These are phyloP conservation scores for Sesamia inferens DNA, from an alignment of 2,888 invertebrate species.

Conservation along the genomic window DNA sequence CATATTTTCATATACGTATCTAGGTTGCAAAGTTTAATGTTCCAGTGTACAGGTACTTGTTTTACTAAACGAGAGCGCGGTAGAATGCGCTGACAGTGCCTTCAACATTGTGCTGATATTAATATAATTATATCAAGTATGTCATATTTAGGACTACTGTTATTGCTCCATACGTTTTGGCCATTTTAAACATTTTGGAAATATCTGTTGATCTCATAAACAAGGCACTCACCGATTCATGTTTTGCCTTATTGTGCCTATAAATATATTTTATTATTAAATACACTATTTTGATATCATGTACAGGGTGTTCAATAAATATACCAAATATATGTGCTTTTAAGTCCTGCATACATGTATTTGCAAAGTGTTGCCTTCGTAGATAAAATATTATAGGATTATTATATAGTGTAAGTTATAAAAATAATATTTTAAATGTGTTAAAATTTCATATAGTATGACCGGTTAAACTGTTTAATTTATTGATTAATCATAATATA, in stretches of 20 bases:
- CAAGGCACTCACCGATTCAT: constrained; percentile 78
- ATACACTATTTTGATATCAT: constrained; percentile 87
- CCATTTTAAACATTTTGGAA: constrained; percentile 64
- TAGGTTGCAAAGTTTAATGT: constrained; percentile 54
- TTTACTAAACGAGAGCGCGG: constrained; percentile 31
- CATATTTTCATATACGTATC: constrained; percentile 64
- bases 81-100: constrained; percentile 68
- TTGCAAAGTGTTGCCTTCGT: constrained; percentile 86
- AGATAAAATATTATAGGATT: constrained; percentile 67
- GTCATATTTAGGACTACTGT: constrained; percentile 39
- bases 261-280: constrained; percentile 74
- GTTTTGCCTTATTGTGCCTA: constrained; percentile 86
- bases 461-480: constrained; percentile 76
- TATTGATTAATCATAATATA: constrained; percentile 73
- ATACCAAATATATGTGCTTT: constrained; percentile 89
- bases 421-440: constrained; percentile 60
- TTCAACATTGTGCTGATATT: constrained; percentile 70
- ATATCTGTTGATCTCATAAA: constrained; percentile 85
- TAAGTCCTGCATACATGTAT: constrained; percentile 80
- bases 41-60: constrained; percentile 52
- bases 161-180: constrained; percentile 52
- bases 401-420: constrained; percentile 48
- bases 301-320: constrained; percentile 88
- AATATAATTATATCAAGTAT: constrained; percentile 59
- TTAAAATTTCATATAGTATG: constrained; percentile 67